Percentiles rank a stretch among this genome's conserved stretches.
phyloP scores from a whole-genome alignment of 2,888 invertebrate species.

The Tenthredo amoena region DNA sequence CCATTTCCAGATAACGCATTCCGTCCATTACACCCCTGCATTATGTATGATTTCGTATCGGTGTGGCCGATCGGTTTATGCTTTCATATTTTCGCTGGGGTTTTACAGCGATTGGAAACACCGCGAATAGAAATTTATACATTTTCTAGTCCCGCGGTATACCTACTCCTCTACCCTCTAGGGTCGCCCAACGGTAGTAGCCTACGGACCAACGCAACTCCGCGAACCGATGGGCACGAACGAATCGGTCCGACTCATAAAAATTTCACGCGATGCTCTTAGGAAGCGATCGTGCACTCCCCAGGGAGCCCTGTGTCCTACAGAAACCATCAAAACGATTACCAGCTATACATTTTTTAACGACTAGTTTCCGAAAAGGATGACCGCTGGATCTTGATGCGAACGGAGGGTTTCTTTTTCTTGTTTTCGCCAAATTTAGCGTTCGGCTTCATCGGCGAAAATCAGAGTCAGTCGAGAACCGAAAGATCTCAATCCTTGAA shows the following conservation, averaged over 20 bases:
- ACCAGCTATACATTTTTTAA: slow-evolving; percentile 71
- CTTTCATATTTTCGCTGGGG: slow-evolving; percentile 74
- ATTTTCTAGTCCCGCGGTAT: slow-evolving; percentile 26
- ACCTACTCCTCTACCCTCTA: background rate
- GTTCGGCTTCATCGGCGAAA: background rate
- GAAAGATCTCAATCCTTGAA: background rate
- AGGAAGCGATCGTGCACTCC: slow-evolving; percentile 74
- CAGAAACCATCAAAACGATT: slow-evolving; percentile 74
- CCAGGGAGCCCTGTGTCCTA: slow-evolving; percentile 69
- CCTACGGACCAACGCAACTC: background rate
- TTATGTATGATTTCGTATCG: slow-evolving; percentile 74
- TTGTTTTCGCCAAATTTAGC: background rate
- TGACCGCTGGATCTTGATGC: slow-evolving; percentile 3
- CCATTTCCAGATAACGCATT: slow-evolving; percentile 77
- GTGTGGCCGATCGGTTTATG: slow-evolving; percentile 77
- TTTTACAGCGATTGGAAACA: slow-evolving; percentile 77
- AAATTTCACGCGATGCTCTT: slow-evolving; percentile 76
- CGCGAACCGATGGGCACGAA: slow-evolving; percentile 56
- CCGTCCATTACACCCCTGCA: slow-evolving; percentile 69
- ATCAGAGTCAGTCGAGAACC: slow-evolving; percentile 13
- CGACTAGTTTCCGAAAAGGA: slow-evolving; percentile 16
- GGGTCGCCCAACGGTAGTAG: slow-evolving; percentile 3
- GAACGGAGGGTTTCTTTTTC: background rate
- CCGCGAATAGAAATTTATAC: slow-evolving; percentile 68
- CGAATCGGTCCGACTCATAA: slow-evolving; percentile 72